Percentiles rank a stretch among this genome's conserved stretches.
These are phyloP conservation scores for Heteractis magnifica DNA, from an alignment of 92 coral and sea anemone species.

Conservation along the genomic window DNA sequence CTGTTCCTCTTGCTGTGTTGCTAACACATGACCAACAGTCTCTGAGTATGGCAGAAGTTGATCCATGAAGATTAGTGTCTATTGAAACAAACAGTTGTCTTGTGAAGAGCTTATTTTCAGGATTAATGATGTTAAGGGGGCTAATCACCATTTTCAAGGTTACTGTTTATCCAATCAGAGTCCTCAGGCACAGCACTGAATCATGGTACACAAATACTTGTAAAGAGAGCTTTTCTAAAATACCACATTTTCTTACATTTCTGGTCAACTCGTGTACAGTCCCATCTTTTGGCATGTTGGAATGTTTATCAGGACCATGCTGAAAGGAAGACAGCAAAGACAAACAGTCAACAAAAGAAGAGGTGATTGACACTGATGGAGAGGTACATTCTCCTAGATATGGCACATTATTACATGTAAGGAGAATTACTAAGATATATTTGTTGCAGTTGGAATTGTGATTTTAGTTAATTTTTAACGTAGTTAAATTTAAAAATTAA, in stretches of 20 bases:
- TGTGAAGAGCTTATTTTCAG: neutral
- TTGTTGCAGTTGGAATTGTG: too few species aligned
- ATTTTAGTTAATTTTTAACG: too few species aligned
- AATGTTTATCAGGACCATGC: constrained; percentile 98
- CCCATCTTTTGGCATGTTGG: constrained; percentile 98
- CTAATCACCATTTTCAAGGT: too few species aligned
- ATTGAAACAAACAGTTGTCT: neutral
- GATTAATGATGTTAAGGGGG: neutral
- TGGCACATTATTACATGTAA: too few species aligned
- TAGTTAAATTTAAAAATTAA: too few species aligned
- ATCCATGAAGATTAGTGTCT: constrained; percentile 95
- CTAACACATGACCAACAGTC: constrained; percentile 91
- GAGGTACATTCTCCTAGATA: neutral
- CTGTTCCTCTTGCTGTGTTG: constrained; percentile 91
- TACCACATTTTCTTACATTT: constrained; percentile 63
- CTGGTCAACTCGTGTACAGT: constrained; percentile 97
- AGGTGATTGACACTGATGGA: neutral
- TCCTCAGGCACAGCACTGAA: too few species aligned
- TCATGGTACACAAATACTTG: too few species aligned
- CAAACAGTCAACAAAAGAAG: neutral
- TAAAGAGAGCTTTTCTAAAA: neutral
- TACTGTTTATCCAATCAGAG: too few species aligned
- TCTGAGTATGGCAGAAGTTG: constrained; percentile 88
- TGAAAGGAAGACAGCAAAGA: constrained; percentile 9
- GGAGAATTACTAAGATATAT: too few species aligned